phyloP scores from a whole-genome alignment of 2,888 invertebrate genomes.

The Cephus spinipes region DNA sequence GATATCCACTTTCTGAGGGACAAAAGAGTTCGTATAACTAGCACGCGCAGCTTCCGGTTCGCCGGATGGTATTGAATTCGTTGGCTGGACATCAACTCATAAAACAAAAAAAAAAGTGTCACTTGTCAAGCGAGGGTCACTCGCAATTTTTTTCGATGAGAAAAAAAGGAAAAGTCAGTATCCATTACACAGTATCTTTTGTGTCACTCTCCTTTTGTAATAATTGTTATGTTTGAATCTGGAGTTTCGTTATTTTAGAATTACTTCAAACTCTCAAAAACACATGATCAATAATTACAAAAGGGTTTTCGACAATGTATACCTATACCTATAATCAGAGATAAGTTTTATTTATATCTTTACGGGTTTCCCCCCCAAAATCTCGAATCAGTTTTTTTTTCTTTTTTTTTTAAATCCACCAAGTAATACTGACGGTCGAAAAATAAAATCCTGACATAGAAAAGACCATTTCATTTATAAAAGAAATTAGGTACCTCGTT shows the following conservation, averaged over 20 bases:
- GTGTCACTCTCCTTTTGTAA: background rate
- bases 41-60: background rate
- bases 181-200: background rate
- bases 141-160: background rate
- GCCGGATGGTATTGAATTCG: conserved; percentile 2
- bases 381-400: background rate
- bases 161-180: background rate
- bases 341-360: background rate
- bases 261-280: background rate
- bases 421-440: background rate
- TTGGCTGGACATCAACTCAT: background rate
- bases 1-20: conserved; percentile 47
- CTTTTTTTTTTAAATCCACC: background rate
- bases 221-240: background rate
- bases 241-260: background rate
- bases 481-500: background rate
- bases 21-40: conserved; percentile 29
- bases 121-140: background rate
- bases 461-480: background rate
- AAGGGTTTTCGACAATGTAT: too few species aligned
- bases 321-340: too few species aligned
- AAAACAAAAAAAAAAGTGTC: background rate
- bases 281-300: background rate
- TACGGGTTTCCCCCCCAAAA: background rate
- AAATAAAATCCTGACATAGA: background rate